Base-by-base conservation (phyloP, 2,113 vertebrate genomes). In the Stigmatopora nigra region DNA sequence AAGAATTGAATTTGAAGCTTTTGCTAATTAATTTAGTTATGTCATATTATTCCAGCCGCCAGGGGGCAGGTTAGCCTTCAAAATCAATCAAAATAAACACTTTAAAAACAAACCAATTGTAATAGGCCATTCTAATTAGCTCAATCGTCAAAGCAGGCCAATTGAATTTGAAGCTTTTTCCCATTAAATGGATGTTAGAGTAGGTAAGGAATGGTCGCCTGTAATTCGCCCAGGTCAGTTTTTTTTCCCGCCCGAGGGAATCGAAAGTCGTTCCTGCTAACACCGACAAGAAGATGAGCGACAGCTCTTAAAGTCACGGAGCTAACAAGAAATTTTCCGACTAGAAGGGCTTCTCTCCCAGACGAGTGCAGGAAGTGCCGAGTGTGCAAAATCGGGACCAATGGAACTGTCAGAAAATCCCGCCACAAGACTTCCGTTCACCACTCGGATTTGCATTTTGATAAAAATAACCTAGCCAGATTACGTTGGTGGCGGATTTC, bases 161-260 rank as follows among this genome's bases (percentile, higher is more conserved):
- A 31, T 31, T 31, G 25, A 31, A 31, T 31, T 31, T 31, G 25
- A 31, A 31, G 25, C 25, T 31, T 31, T 31, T 31, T 31, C 87
- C 83, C 77, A 82, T 89, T 88, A 86, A 88, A 85, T 86, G 80
- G 84, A 82, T 48, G 71, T 78, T 79, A 76, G 79, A 78, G 78
- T 78, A 80, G 77, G 68, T 69, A 61, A 78, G 71, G 78, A 69
- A 76, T 36, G 80, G 88, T 86, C 86, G 87, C 81, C 83, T 91
- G 88, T 88, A 83, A 91, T 90, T 88, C 87, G 76, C 68, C 65
- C 14, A 73, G 80, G 71, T 67, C 76, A 79, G 83, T 87, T 82
- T 86, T 86, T 81, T 82, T 31, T 31, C 25, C 25, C 25, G 78
- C 73, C 84, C 80, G 63, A 87, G 85, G 88, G 89, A 85, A 85